phyloP scores from a whole-genome alignment of 1,140 invertebrate genomes.

The Zophobas morio region DNA sequence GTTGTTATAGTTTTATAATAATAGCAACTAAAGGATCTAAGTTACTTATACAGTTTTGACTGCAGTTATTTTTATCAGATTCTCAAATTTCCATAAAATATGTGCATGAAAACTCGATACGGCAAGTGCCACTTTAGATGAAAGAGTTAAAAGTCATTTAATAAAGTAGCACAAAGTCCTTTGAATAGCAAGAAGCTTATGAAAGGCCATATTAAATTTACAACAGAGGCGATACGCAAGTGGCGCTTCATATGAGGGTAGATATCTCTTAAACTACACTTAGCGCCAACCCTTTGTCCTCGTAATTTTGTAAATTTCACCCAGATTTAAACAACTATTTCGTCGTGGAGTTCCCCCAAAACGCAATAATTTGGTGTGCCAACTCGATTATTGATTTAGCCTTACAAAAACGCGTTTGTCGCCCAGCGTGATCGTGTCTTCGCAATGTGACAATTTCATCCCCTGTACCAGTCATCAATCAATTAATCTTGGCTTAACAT shows the following conservation, averaged over 20 bases:
- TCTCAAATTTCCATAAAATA: no score
- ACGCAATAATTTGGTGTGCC: neutral
- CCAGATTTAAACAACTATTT: no score
- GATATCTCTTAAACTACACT: neutral
- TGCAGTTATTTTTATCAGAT: no score
- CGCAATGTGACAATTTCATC: constrained; percentile 46
- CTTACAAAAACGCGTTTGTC: constrained; percentile 12
- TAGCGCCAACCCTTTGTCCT: neutral
- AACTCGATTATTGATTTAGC: constrained; percentile 25
- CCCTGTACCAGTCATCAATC: constrained; percentile 46
- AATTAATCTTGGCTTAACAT: constrained; percentile 49
- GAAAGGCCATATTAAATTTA: constrained; percentile 24
- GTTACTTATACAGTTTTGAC: no score
- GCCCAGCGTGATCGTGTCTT: constrained; percentile 34
- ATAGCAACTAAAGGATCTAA: no score
- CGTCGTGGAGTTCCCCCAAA: neutral
- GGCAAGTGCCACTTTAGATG: constrained; percentile 7
- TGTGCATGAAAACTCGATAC: neutral
- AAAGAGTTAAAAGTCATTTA: constrained; percentile 17
- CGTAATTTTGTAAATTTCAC: neutral
- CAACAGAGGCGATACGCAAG: constrained; percentile 6
- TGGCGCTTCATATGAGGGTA: constrained; percentile 12
- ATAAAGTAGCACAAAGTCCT: constrained; percentile 27
- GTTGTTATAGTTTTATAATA: no score
- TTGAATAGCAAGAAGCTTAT: constrained; percentile 21